Evolutionary conservation across 2,113 vertebrate species (phyloP).

Genomic region (Gymnarchus niloticus): DNA sequence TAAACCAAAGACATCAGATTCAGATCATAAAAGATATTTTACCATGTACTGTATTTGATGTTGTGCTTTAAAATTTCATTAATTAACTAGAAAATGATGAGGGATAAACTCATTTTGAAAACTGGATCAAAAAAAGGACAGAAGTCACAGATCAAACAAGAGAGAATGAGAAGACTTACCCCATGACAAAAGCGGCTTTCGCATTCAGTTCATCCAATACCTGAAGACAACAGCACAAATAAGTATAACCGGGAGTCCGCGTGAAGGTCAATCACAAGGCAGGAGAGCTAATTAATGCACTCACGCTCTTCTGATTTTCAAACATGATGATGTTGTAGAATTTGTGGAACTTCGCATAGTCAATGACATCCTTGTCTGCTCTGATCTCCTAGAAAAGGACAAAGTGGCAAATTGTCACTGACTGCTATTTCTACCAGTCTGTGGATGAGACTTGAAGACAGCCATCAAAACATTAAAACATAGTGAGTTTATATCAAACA

Average conservation of each 20-base stretch:
- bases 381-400: constrained; percentile 71
- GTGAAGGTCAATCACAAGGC: neutral
- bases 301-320: constrained; percentile 84
- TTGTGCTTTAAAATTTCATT: neutral
- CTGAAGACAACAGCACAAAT: constrained; percentile 53
- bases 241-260: neutral
- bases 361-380: constrained; percentile 79
- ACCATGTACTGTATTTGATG: neutral
- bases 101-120: neutral
- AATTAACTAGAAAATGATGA: neutral
- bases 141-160: too few relatives aligned
- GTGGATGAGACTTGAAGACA: neutral
- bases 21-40: neutral
- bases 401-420: neutral
- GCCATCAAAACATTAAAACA: neutral
- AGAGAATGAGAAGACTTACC: constrained; percentile 61
- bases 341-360: constrained; percentile 90
- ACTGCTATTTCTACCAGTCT: neutral
- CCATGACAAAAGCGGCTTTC: constrained; percentile 85
- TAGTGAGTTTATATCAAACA: neutral
- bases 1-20: neutral
- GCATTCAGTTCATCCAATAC: constrained; percentile 92
- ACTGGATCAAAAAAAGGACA: neutral
- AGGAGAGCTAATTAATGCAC: constrained; percentile 30
- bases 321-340: constrained; percentile 96